phyloP scores from a whole-genome alignment of 2,888 invertebrate species.

The Cryptocheilus praepositus region DNA sequence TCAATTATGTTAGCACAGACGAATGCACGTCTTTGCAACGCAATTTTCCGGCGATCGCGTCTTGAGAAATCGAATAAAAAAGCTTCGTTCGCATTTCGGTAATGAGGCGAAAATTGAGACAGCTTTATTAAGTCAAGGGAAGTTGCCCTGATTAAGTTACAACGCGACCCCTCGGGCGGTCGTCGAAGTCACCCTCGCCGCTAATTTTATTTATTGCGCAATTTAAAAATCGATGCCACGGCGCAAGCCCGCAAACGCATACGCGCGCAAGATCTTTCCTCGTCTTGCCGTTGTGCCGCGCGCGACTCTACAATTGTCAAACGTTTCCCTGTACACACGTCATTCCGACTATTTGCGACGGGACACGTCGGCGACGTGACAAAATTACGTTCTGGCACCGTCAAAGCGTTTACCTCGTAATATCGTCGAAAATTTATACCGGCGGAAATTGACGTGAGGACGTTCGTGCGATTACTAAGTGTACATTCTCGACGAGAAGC shows the following conservation, averaged over 20 bases:
- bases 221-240: slow-evolving; percentile 72
- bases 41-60: neutral
- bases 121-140: slow-evolving; percentile 72
- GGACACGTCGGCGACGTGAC: neutral
- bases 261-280: too few relatives aligned
- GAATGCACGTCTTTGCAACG: neutral
- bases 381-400: too few relatives aligned
- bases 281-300: too few relatives aligned
- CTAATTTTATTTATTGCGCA: slow-evolving; percentile 74
- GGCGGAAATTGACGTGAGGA: slow-evolving; percentile 3
- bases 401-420: neutral
- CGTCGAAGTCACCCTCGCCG: slow-evolving; percentile 64
- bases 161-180: slow-evolving; percentile 52
- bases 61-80: slow-evolving; percentile 63
- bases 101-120: slow-evolving; percentile 73
- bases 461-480: too few relatives aligned
- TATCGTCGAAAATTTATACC: slow-evolving; percentile 5
- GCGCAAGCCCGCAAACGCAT: slow-evolving; percentile 53
- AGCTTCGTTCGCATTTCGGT: slow-evolving; percentile 60
- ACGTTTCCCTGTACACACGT: too few relatives aligned
- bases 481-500: slow-evolving; percentile 34
- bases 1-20: too few relatives aligned
- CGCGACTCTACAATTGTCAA: too few relatives aligned
- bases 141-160: slow-evolving; percentile 72
- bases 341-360: too few relatives aligned